Evolutionary conservation across 2,888 invertebrate genomes (phyloP), one percentile per base, ranked within the genome.

Genomic region (Hoplodrina blanda): DNA sequence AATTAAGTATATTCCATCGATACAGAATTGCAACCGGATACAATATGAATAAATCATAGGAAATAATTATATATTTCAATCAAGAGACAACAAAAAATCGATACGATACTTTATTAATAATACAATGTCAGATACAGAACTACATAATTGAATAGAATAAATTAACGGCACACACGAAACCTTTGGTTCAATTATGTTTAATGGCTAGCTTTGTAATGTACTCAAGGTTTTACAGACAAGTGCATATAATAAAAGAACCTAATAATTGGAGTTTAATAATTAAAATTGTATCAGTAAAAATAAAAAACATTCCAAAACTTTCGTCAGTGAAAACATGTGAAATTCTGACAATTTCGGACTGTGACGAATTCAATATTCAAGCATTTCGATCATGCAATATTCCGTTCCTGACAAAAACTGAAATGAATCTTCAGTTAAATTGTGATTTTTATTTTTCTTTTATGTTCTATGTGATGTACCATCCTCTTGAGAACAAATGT

Each of bases 191-290:
- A 56, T 44, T 52, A 19, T 54, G 4, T 57, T 49, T 60, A 60
- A 33, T 46, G 37, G 7, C 11, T 59, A 49, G 55, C 44, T 63
- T 63, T 69, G 66, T 62, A 69, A 62, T 37, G 60, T 66, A 54
- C 17, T 65, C 79, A 69, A 82, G 82, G 73, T 68, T 59, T 0
- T 66, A 17, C 10, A 37, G 46, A 65, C 62, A 71, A 49, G 5
- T 30, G 5, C 17, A 20, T 30, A 64, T 53, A 53, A 54, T 19
- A 4, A 30, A 33, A 53, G 25, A 4, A 41, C 49, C 44, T 33
- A 41, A 64, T 63, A 20, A 63, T 30, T 46, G 2, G 19, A 50
- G 1, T 19, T 11, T 15, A 46, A 10, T 44, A 8, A 49, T 49
- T 20, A 60, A 49, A 64, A 33, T 11, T 25, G 0, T 41, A 13